Percentiles rank a stretch among this genome's conserved stretches.
Conservation (phyloP, 2,113 vertebrate species). For the Phodopus roborovskii region DNA sequence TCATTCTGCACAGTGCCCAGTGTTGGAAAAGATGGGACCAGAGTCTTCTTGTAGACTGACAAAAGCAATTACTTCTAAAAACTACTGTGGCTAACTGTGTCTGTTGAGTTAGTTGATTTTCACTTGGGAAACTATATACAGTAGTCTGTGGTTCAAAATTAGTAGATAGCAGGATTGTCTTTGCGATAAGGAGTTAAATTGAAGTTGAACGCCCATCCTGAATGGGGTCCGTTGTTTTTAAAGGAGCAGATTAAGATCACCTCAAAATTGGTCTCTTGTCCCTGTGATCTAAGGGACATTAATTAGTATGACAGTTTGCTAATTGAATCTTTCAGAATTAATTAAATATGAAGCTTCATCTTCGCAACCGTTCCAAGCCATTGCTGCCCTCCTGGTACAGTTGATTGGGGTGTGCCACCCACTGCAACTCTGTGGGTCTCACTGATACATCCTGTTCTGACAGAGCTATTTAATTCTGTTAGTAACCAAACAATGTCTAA, state of each 20-base stretch:
- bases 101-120: background rate
- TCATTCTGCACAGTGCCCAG: background rate
- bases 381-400: background rate
- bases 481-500: conserved; percentile 64
- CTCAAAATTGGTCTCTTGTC: conserved; percentile 20
- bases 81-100: background rate
- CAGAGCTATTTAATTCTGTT: conserved; percentile 80
- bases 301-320: background rate
- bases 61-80: conserved; percentile 11
- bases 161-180: background rate
- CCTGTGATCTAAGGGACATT: background rate
- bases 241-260: background rate
- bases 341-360: conserved; percentile 12
- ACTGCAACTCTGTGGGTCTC: background rate
- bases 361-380: background rate
- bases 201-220: background rate
- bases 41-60: background rate
- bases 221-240: background rate
- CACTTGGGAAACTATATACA: background rate
- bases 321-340: conserved; percentile 44
- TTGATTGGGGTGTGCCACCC: background rate
- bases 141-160: background rate
- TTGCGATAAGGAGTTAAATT: conserved; percentile 15
- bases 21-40: background rate
- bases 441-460: conserved; percentile 70